Base-by-base conservation (phyloP, 1,140 invertebrate genomes). In the Philaenus spumarius region DNA sequence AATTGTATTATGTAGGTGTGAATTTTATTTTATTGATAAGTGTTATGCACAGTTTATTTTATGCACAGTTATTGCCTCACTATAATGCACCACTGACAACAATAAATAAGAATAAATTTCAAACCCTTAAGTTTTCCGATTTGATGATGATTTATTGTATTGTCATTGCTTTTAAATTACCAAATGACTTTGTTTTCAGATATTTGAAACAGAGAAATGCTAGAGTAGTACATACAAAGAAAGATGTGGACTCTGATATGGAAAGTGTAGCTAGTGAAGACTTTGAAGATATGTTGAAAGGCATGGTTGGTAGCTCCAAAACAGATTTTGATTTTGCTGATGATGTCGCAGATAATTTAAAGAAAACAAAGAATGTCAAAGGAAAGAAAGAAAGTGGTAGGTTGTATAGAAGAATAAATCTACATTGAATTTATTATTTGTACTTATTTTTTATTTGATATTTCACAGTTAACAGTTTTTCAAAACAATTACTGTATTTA, bases 241-340 rank as follows among this genome's bases (percentile, higher is more conserved):
- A 76, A 7, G 69, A 64, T 2, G 66, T 64, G 2, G 67, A 69
- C 62, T 82, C 84, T 66, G 89, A 93, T 69, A 74, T 79, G 30
- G 87, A 88, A 40, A 93, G 89, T 66, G 85, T 96, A 2, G 85
- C 82, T 61, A 93, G 92, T 69, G 87, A 92, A 56, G 92, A 96
- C 69, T 96, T 97, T 73, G 85, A 89, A 59, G 81, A 83, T n/a
- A 86, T 92, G 74, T 72, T 93, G 34, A 83, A 86, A 66, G 75
- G 73, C 51, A 76, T 89, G 66, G 78, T 77, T 1, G 78, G 76
- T 1, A 64, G 70, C 5, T 72, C 68, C 50, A 68, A 68, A 42
- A 61, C 24, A 15, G 74, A 78, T 51, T 66, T 76, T 15, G 74
- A 70, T 37, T 71, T 65, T 54, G 57, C 64, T 14, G 60, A 66